Evolutionary conservation across 1,140 invertebrate genomes (phyloP).

Genomic region (Listronotus oregonensis): DNA sequence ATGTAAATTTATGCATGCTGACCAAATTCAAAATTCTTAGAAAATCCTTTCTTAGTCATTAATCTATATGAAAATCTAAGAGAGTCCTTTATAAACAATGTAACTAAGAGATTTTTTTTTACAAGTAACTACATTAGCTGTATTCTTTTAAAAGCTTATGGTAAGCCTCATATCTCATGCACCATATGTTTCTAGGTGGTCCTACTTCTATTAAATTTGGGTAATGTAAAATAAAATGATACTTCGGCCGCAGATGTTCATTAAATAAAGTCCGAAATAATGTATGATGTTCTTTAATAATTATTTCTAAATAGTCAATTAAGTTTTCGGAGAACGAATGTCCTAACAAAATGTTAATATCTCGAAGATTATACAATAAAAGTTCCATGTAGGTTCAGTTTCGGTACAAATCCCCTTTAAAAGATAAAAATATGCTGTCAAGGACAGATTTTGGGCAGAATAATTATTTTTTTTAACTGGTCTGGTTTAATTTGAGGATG

Average conservation of each 20-base stretch:
- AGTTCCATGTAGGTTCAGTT: slow-evolving; percentile 42
- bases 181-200: slow-evolving; percentile 33
- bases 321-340: slow-evolving; percentile 5
- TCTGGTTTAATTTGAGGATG: slow-evolving; percentile 21
- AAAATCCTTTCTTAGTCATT: slow-evolving; percentile 16
- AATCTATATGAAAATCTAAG: slow-evolving; percentile 19
- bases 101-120: slow-evolving; percentile 26
- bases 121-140: slow-evolving; percentile 17
- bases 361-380: slow-evolving; percentile 35
- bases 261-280: slow-evolving; percentile 30
- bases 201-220: slow-evolving; percentile 41
- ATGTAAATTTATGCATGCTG: slow-evolving; percentile 43
- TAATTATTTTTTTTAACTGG: slow-evolving; percentile 45
- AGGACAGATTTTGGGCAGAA: slow-evolving; percentile 45
- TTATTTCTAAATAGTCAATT: slow-evolving; percentile 18
- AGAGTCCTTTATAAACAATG: slow-evolving; percentile 20
- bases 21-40: slow-evolving; percentile 4
- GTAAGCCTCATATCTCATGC: slow-evolving; percentile 23
- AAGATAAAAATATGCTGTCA: slow-evolving; percentile 42
- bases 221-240: slow-evolving; percentile 47
- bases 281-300: slow-evolving; percentile 24
- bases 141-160: slow-evolving; percentile 22
- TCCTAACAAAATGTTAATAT: slow-evolving; percentile 29
- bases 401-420: slow-evolving; percentile 42
- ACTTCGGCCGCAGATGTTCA: slow-evolving; percentile 44